phyloP scores from a whole-genome alignment of 2,888 invertebrate species.

The Mesorhabditis spiculigera region DNA sequence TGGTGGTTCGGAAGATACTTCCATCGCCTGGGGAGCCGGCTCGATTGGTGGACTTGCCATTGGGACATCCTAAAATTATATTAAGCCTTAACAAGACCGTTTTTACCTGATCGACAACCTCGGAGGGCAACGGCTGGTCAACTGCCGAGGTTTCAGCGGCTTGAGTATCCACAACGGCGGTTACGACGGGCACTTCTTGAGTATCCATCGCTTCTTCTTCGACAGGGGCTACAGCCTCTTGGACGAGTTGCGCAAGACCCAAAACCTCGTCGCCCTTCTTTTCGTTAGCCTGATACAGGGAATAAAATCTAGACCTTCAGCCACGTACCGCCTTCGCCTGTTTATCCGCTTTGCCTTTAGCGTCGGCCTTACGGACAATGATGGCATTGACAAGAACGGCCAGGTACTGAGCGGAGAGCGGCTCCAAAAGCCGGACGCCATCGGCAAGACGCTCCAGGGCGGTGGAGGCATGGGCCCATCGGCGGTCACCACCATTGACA shows the following conservation, averaged over 20 bases:
- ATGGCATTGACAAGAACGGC: conserved; percentile 22
- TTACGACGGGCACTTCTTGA: background rate
- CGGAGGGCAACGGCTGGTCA: too few relatives aligned
- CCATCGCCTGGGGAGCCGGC: background rate
- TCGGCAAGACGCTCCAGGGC: conserved; percentile 36
- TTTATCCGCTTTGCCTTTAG: conserved; percentile 20
- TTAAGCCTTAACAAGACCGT: too few relatives aligned
- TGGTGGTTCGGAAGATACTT: background rate
- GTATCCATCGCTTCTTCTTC: background rate
- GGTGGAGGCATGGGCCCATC: conserved; percentile 20
- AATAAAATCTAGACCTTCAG: too few relatives aligned
- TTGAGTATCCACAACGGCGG: background rate
- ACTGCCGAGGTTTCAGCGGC: background rate
- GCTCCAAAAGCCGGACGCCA: conserved; percentile 26
- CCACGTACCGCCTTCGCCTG: conserved; percentile 10
- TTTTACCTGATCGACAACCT: too few relatives aligned
- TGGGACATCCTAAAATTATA: too few relatives aligned
- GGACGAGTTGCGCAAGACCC: background rate
- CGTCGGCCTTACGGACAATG: conserved; percentile 13
- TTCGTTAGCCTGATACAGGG: background rate
- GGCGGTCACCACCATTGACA: conserved; percentile 17
- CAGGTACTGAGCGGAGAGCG: conserved; percentile 31
- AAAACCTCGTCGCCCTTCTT: conserved; percentile 9
- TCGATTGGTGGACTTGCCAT: background rate
- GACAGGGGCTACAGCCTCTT: too few relatives aligned